Conservation (phyloP, 1,140 invertebrate genomes). For the Leptinotarsa lineolata region DNA sequence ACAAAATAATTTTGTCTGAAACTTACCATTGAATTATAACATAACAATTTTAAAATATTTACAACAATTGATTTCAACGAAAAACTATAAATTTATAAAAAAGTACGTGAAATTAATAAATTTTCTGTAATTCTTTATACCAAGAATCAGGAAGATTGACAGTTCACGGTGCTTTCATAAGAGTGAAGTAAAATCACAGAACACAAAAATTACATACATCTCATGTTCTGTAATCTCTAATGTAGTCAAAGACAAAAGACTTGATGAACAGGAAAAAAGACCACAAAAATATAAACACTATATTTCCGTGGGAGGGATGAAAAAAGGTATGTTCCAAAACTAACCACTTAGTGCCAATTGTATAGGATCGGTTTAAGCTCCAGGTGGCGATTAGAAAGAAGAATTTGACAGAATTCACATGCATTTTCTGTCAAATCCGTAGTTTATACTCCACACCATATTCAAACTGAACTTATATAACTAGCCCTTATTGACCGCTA, state of each 20-base stretch:
- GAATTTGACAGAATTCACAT: too few relatives aligned
- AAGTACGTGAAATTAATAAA: constrained; percentile 22
- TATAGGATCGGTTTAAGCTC: too few relatives aligned
- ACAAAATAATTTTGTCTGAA: constrained; percentile 30
- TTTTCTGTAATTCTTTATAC: constrained; percentile 19
- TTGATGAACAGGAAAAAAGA: too few relatives aligned
- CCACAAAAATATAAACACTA: too few relatives aligned
- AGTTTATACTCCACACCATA: too few relatives aligned
- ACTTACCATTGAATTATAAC: constrained; percentile 46
- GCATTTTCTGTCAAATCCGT: too few relatives aligned
- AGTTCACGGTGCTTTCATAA: constrained; percentile 15
- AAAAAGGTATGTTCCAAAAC: neutral
- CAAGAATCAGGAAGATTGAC: constrained; percentile 25
- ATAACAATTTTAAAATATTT: constrained; percentile 45
- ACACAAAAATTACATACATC: neutral
- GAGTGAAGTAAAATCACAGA: constrained; percentile 6
- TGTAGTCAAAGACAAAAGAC: too few relatives aligned
- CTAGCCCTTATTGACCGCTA: too few relatives aligned
- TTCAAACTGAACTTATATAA: too few relatives aligned
- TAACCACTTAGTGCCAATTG: too few relatives aligned
- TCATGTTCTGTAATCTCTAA: neutral
- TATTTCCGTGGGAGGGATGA: too few relatives aligned
- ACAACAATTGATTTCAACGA: constrained; percentile 36
- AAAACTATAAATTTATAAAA: constrained; percentile 47
- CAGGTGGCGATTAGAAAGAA: too few relatives aligned